Base-by-base conservation (phyloP, 30 jellyfish, hydroid and myxozoan species). In the Nemopilema nomurai region DNA sequence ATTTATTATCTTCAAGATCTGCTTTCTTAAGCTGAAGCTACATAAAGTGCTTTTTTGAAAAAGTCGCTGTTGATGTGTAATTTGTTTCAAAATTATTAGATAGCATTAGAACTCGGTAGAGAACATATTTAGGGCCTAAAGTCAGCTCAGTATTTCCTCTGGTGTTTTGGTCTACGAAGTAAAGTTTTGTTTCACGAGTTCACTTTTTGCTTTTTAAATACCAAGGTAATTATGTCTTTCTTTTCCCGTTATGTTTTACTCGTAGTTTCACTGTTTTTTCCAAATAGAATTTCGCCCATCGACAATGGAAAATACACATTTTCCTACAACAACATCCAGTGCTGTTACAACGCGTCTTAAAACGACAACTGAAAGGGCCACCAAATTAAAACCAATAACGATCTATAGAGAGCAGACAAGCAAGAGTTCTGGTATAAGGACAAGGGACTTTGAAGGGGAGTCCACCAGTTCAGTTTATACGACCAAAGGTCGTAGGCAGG, bases 321-420 rank as follows among this genome's bases (percentile, higher is more conserved):
- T 67, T 19, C 28, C 87, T 18, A 71, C 87, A 16, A 84, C 84
- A 7, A 84, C 87, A 27, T 52, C 65, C 51, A 51, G 74, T 16
- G 74, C 67, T 0, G 51, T 62, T 62, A 89, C 92, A 73, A 84
- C 85, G 62, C 63, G 31, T 19, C 18, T 62, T 1, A 31, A 30
- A 73, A 67, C 96, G 31, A 41, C 57, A 41, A 91, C 97, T 16
- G 65, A 62, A 41, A 84, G 26, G 19, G 57, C 96, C 1, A 51
- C 96, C 33, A 79, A 17, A 18, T 4, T 77, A 20, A 30, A 62
- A 71, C 93, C 96, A 57, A 77, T 79, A 25, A 78, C 96, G 6
- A 57, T 62, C 17, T 67, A 68, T 28, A 79, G 33, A 7, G 83
- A 65, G n/a, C 6, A 41, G 57, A 57, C 33, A 24, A 25, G 65